Evolutionary conservation across 1,140 invertebrate species (phyloP), one percentile per base, ranked within the genome.

Genomic region (Bombus cullumanus): DNA sequence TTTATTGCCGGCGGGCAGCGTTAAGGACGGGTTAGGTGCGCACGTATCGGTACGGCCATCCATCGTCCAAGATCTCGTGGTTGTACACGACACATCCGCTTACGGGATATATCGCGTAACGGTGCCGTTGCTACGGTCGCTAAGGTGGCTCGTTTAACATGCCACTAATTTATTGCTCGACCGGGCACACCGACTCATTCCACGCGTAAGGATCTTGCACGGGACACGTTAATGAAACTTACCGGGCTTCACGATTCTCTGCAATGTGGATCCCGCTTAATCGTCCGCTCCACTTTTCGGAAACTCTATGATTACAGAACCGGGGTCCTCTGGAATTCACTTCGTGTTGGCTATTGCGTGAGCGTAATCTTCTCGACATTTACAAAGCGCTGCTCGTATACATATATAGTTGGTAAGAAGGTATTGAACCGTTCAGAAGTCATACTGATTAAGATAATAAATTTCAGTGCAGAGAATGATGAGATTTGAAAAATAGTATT

Each of bases 51-150:
- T 88, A 74, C 78, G 87, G 83, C 81, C 89, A 91, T 91, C 90
- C 90, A 91, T 91, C 90, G 87, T 91, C 77, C 85, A 91, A 88
- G 81, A 91, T 91, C 89, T 91, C 87, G 87, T 76, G 89, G 72
- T 87, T 91, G 90, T 83, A 83, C 90, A 89, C 89, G 89, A 91
- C 88, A 91, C 90, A 84, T 89, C 85, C 89, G 87, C 77, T 91
- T 85, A 91, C 80, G 83, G 85, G 82, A 89, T 87, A 91, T 91
- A 91, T 91, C 89, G 87, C 89, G 80, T 79, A 82, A 86, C 89
- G 86, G 69, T 72, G 83, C 72, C 82, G 86, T 74, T 43, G 87
- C 66, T 53, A 76, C 57, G 88, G 68, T 59, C 64, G 81, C 88
- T 88, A 88, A 90, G 89, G 88, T 87, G 86, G 79, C 86, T 88